Evolutionary conservation across 2,888 invertebrate species (phyloP), one percentile per base, ranked within the genome.

Genomic region (Salticus scenicus): DNA sequence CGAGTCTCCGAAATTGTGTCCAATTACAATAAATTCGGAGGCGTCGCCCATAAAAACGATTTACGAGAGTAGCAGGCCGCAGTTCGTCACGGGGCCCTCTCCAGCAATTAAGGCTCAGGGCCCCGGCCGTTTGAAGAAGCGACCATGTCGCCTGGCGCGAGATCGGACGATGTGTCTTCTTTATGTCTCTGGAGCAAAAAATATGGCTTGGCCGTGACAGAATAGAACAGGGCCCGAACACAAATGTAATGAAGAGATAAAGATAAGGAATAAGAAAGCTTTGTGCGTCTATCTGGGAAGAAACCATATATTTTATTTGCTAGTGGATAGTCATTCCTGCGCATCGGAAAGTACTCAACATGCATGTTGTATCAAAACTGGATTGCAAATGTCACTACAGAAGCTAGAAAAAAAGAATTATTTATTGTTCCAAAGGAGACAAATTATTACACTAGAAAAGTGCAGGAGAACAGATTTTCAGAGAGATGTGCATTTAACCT

Each of bases 1-100:
- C 78, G 78, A 70, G 84, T 74, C 72, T 66, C 77, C 73, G 84
- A 76, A 84, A 84, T 84, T 79, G 84, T 74, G 84, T 74, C 84
- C 84, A 85, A 85, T 85, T 85, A 85, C 84, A 85, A 85, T 85
- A 85, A 85, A 85, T 85, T 79, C 79, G 69, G 84, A 85, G 79
- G 78, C 84, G 79, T 69, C 78, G 69, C 78, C 79, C 73, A 85
- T 85, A 85, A 85, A 85, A 79, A 79, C 84, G 84, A 85, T 85
- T 85, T 85, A 85, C 74, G 64, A 79, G 74, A 70, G 63, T 74
- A 64, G 78, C 42, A 57, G 47, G 27, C 30, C 72, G 72, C 72
- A 47, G 57, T 51, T 47, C 31, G 47, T 51, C 72, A 72, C 28
- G 33, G 30, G 72, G 66, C 47, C 70, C 74, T 77, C 71, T 73